These are phyloP conservation scores for Ovibos moschatus DNA, from an alignment of 2,113 vertebrate species.

Conservation along the genomic window DNA sequence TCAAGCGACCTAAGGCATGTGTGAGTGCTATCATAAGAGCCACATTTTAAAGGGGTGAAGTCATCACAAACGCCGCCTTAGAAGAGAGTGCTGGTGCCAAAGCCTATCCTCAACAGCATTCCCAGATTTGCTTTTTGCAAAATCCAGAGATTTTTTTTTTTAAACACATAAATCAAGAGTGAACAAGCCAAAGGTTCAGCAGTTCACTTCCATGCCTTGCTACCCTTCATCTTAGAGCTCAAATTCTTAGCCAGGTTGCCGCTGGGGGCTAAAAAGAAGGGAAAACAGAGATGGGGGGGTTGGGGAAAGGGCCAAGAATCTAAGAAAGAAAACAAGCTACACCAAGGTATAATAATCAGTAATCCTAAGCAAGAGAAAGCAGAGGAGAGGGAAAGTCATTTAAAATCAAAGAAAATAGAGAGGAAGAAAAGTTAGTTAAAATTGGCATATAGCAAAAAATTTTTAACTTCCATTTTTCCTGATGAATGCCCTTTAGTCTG, in stretches of 20 bases:
- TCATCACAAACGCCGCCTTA: constrained; percentile 69
- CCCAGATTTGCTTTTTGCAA: constrained; percentile 61
- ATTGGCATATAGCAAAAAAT: not conserved
- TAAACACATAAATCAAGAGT: constrained; percentile 54
- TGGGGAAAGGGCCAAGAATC: not conserved
- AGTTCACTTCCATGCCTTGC: constrained; percentile 22
- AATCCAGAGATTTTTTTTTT: constrained; percentile 5
- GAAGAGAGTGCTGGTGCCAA: constrained; percentile 51
- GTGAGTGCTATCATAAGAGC: constrained; percentile 73
- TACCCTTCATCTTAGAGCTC: constrained; percentile 1
- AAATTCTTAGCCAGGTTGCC: constrained; percentile 9
- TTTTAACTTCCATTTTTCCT: not conserved
- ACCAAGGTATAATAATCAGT: not conserved
- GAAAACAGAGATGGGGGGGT: not conserved
- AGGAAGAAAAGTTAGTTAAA: not conserved
- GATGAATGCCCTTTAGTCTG: not conserved
- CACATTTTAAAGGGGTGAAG: constrained; percentile 77
- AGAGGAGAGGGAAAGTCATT: not conserved
- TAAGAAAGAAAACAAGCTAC: not conserved
- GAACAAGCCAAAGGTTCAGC: constrained; percentile 35
- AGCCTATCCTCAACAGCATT: constrained; percentile 59
- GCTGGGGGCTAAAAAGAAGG: not conserved
- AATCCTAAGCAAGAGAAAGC: constrained; percentile 1
- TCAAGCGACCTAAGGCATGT: constrained; percentile 63
- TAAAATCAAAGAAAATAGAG: not conserved